A percentile compares a stretch with the other conserved stretches of the same genome.
Evolutionary conservation across 2,113 vertebrate species (phyloP).

Genomic region (Lethenteron camtschaticum): DNA sequence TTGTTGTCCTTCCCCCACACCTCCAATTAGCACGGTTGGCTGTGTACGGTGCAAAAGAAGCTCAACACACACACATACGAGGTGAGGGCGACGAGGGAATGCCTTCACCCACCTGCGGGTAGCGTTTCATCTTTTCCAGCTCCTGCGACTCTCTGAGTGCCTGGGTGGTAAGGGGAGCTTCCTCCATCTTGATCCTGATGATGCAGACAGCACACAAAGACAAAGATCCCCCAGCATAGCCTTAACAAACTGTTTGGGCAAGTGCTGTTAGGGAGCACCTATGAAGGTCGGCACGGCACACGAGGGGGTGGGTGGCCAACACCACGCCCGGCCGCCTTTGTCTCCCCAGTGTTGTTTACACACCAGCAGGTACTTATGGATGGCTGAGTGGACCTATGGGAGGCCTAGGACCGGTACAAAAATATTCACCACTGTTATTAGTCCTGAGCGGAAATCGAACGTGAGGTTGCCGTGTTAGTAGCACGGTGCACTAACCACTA

Average conservation of each 20-base stretch:
- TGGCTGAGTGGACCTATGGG: no score
- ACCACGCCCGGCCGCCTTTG: no score
- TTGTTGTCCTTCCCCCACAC: background rate
- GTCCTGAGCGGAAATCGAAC: no score
- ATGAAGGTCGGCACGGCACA: background rate
- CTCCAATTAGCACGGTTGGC: background rate
- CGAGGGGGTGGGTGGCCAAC: background rate
- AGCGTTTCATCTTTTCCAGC: slow-evolving; percentile 56
- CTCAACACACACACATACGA: background rate
- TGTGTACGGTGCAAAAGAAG: no score
- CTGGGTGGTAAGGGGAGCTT: slow-evolving; percentile 58
- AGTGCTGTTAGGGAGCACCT: background rate
- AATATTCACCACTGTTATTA: no score
- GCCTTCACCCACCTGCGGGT: slow-evolving; percentile 42
- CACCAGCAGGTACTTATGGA: no score
- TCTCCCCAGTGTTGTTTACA: no score
- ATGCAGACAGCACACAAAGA: background rate
- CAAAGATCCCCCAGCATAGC: background rate
- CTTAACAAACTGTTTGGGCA: background rate
- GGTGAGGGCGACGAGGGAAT: background rate
- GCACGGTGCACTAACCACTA: no score
- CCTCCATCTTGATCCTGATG: slow-evolving; percentile 48
- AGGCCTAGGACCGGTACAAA: no score
- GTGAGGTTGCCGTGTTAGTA: no score
- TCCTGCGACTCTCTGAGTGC: slow-evolving; percentile 39